Evolutionary conservation across 2,797 vertebrate species (phyloP).

Genomic region (Lepus townsendii): DNA sequence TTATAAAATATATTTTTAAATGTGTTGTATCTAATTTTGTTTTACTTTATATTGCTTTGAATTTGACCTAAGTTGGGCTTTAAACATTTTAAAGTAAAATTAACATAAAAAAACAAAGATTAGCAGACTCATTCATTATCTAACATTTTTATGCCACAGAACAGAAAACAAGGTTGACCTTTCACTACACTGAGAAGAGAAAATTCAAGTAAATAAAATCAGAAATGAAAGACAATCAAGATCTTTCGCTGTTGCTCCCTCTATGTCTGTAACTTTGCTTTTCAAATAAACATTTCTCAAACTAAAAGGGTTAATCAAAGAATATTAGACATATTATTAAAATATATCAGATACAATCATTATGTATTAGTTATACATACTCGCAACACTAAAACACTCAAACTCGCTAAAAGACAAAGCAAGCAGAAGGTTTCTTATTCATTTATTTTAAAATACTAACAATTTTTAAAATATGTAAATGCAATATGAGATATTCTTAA

Average conservation of each 20-base stretch:
- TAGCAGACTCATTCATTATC: not conserved
- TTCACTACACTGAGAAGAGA: too few relatives aligned
- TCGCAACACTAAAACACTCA: not conserved
- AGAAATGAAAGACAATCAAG: not conserved
- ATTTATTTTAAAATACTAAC: not conserved
- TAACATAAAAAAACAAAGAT: not conserved
- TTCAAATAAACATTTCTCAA: too few relatives aligned
- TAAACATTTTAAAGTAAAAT: not conserved
- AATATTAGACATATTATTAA: not conserved
- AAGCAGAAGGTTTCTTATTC: not conserved
- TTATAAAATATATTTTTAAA: not conserved
- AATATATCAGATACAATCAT: not conserved
- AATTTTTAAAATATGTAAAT: not conserved
- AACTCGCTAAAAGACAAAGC: not conserved
- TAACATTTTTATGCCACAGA: not conserved
- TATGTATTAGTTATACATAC: not conserved
- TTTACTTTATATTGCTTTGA: not conserved
- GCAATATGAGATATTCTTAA: not conserved
- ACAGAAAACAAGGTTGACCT: not conserved
- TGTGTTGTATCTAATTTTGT: not conserved
- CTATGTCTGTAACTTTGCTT: too few relatives aligned
- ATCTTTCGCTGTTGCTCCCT: too few relatives aligned
- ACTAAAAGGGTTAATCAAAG: not conserved
- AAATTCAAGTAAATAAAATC: not conserved
- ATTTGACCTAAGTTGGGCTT: not conserved